Percentiles rank a stretch among this genome's conserved stretches.
phyloP scores from a whole-genome alignment of 1,140 invertebrate species.

The Cydia amplana region DNA sequence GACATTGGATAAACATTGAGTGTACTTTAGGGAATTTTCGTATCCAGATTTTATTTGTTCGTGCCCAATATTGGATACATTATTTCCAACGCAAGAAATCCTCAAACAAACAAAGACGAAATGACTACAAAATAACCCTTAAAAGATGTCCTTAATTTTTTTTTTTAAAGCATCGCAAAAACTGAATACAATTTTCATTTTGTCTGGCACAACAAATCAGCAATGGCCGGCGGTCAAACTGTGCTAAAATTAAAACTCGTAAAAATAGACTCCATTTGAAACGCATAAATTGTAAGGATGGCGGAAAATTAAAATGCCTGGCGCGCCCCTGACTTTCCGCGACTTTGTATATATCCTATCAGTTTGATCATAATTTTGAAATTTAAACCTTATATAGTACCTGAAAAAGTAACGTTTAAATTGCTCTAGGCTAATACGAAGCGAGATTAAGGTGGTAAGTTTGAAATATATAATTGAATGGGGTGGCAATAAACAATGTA shows the following conservation, averaged over 20 bases:
- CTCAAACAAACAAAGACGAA: slow-evolving; percentile 4
- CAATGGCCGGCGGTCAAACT: slow-evolving; percentile 23
- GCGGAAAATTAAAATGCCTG: slow-evolving; percentile 66
- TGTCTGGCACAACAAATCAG: slow-evolving; percentile 16
- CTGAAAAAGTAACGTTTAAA: background rate
- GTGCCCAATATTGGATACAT: slow-evolving; percentile 34
- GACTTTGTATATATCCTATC: background rate
- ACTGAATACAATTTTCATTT: slow-evolving; percentile 22
- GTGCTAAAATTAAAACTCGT: slow-evolving; percentile 33
- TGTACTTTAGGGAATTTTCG: slow-evolving; percentile 58
- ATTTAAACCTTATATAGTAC: background rate
- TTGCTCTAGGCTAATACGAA: background rate
- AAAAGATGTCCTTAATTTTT: background rate
- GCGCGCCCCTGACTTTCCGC: slow-evolving; percentile 46
- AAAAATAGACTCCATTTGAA: slow-evolving; percentile 41
- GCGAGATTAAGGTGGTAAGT: background rate
- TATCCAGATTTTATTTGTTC: slow-evolving; percentile 57
- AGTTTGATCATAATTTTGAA: background rate
- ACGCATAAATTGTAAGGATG: slow-evolving; percentile 56
- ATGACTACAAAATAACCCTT: background rate
- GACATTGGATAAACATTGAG: slow-evolving; percentile 54
- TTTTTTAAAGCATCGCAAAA: background rate
- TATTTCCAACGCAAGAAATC: slow-evolving; percentile 25
- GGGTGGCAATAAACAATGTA: slow-evolving; percentile 41
- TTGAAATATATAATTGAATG: slow-evolving; percentile 45